Evolutionary conservation across 1,140 invertebrate genomes (phyloP).

Genomic region (Aphidius ervi): DNA sequence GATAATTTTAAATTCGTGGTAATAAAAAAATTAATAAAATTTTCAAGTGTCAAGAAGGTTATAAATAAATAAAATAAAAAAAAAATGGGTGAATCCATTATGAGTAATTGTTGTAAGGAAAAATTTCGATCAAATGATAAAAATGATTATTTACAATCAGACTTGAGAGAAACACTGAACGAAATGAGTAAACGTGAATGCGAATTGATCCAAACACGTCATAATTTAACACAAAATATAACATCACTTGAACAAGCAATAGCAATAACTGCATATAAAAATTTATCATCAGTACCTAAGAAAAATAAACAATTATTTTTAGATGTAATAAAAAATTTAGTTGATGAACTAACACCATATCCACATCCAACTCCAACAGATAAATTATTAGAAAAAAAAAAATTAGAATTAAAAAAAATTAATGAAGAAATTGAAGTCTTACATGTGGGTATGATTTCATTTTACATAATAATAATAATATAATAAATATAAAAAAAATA

Average conservation of each 20-base stretch:
- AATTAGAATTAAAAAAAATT: conserved; percentile 27
- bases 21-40: conserved; percentile 4
- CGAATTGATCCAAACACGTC: conserved; percentile 32
- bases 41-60: neutral
- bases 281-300: conserved; percentile 23
- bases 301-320: conserved; percentile 26
- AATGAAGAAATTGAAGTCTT: conserved; percentile 37
- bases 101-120: neutral
- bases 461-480: conserved; percentile 21
- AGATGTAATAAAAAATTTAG: conserved; percentile 36
- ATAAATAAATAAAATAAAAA: neutral
- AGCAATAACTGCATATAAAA: conserved; percentile 38
- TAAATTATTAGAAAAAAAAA: conserved; percentile 32
- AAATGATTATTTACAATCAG: neutral
- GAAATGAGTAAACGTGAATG: conserved; percentile 35
- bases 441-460: conserved; percentile 44
- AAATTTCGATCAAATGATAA: neutral
- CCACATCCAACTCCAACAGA: conserved; percentile 37
- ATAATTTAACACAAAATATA: conserved; percentile 35
- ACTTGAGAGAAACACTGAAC: conserved; percentile 9
- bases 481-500: neutral
- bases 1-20: neutral
- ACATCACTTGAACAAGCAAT: conserved; percentile 42
- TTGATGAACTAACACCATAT: conserved; percentile 33
- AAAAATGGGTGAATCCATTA: no score